These are phyloP conservation scores for Nasonia oneida DNA, from an alignment of 2,888 invertebrate genomes.

Conservation along the genomic window DNA sequence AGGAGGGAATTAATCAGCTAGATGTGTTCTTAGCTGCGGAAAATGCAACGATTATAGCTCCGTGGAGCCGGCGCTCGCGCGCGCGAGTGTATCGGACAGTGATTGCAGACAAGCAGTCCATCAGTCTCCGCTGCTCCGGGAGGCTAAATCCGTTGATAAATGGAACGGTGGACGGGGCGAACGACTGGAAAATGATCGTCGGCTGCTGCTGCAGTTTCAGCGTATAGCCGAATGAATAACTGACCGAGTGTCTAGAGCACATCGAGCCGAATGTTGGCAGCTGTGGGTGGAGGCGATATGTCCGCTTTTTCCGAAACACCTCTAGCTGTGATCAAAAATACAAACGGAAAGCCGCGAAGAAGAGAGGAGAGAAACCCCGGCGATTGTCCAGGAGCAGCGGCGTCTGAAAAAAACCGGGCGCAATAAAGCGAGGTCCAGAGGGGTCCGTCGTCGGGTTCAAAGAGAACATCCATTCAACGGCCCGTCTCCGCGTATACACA, in stretches of 20 bases:
- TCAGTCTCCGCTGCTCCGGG: conserved; percentile 5
- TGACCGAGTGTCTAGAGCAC: neutral
- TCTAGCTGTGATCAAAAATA: too few species aligned
- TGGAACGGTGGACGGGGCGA: conserved; percentile 5
- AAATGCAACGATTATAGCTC: conserved; percentile 23
- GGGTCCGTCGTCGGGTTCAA: neutral
- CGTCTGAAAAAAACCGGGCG: neutral
- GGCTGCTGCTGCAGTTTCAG: neutral
- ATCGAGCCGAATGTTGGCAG: conserved; percentile 7
- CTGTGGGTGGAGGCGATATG: neutral
- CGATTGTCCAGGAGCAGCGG: neutral
- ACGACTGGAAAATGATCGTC: conserved; percentile 35
- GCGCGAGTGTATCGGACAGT: conserved; percentile 18
- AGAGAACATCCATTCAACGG: conserved; percentile 1
- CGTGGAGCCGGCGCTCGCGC: too few species aligned
- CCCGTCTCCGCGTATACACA: neutral
- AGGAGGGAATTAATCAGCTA: neutral
- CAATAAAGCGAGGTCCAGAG: neutral
- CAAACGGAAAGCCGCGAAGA: neutral
- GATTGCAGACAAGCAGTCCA: conserved; percentile 34
- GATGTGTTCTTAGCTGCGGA: neutral
- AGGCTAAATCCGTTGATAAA: conserved; percentile 39
- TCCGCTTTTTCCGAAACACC: neutral
- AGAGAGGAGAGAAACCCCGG: neutral
- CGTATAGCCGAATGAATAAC: conserved; percentile 37